Evolutionary conservation across 2,888 invertebrate genomes (phyloP), one percentile per base, ranked within the genome.

Genomic region (Coelopa pilipes): DNA sequence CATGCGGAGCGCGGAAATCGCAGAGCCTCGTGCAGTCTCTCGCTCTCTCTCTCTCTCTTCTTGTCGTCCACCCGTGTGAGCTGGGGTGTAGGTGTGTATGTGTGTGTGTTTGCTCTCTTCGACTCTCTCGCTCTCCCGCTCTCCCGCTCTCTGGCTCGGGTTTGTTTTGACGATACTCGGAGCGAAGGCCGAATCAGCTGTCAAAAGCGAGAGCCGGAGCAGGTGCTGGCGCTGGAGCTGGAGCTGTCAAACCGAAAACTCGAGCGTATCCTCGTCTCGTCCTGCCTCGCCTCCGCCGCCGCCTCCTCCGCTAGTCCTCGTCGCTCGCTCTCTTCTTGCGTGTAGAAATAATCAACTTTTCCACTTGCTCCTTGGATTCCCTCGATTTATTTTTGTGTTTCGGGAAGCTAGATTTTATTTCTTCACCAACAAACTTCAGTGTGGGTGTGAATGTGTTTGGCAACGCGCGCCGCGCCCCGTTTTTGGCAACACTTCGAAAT

Each of bases 141-240:
- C 24, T 24, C 53, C 12, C 13, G 19, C 15, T 60, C 24, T 9
- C n/a, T 15, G 34, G 49, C 34, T 19, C 10, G 34, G 62, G 45
- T 49, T 65, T 71, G 71, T 71, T 71, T 65, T 71, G 71, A 71
- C 65, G 55, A 55, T 71, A 55, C 13, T 49, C 45, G 46, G 45
- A 19, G 45, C 15, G 13, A 45, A 71, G 19, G 19, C 15, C 46
- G 21, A 15, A 63, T 46, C 63, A 71, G 65, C 65, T 71, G 65
- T 71, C 65, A 71, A 71, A 71, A 63, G 12, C 13, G 11, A 12
- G 34, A 4, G 34, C 34, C 4, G 7, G 34, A 66, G 24, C n/a
- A n/a, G n/a, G n/a, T 66, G 21, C 34, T 60, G n/a, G n/a, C 15
- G 49, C 21, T 0, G 12, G 66, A 49, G 34, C 34, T 34, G 34